phyloP scores from a whole-genome alignment of 1,140 invertebrate genomes.

The Neodiprion fabricii region DNA sequence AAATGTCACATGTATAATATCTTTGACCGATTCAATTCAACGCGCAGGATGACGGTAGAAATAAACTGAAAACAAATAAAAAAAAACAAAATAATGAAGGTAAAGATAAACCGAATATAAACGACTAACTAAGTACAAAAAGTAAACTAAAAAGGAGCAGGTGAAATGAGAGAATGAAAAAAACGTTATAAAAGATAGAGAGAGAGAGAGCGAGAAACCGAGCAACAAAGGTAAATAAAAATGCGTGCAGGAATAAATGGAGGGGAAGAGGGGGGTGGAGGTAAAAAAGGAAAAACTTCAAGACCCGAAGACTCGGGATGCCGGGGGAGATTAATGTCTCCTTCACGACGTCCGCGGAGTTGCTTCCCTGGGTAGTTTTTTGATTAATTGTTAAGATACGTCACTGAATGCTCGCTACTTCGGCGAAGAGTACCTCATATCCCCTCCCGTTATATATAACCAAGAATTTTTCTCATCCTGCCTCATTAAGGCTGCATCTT shows the following conservation, averaged over 20 bases:
- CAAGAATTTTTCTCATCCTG: not conserved
- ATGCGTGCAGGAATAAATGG: not conserved
- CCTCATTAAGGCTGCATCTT: conserved; percentile 10
- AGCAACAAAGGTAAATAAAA: not conserved
- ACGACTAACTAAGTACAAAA: not conserved
- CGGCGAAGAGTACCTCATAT: not conserved
- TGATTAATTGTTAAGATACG: conserved; percentile 6
- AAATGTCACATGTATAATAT: not conserved
- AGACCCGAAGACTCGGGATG: not conserved
- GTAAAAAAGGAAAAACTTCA: not conserved
- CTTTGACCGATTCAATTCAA: not conserved
- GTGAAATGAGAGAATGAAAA: not conserved
- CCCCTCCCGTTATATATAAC: not conserved
- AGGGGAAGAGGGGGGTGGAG: not conserved
- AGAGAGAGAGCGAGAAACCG: not conserved
- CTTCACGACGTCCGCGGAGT: not conserved
- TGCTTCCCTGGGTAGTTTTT: conserved; percentile 4
- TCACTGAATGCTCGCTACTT: conserved; percentile 4
- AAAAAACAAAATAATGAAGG: not conserved
- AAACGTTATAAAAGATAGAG: not conserved
- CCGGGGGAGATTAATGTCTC: not conserved
- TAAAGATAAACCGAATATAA: not conserved
- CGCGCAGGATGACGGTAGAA: not conserved
- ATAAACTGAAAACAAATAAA: not conserved
- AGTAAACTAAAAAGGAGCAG: not conserved